Conservation (phyloP, 2,797 vertebrate species). For the Kryptopterus vitreolus region DNA sequence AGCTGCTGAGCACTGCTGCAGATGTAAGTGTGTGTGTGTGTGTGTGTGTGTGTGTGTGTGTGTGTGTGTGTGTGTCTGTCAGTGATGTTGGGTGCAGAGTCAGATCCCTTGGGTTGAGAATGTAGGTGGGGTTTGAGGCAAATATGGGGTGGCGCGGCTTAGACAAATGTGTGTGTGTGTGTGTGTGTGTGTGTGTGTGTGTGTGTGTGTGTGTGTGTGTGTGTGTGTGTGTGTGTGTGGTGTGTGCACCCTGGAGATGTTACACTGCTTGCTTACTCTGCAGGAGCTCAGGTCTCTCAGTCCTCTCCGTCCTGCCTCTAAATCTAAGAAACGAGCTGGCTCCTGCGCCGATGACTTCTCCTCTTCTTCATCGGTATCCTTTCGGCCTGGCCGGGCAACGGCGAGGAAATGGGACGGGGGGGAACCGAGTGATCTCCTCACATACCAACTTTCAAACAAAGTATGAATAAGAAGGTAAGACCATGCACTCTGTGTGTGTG, state of each 20-base stretch:
- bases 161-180: slow-evolving; percentile 34
- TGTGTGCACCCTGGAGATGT: slow-evolving; percentile 48
- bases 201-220: slow-evolving; percentile 12
- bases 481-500: slow-evolving; percentile 7
- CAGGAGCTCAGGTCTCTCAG: slow-evolving; percentile 67
- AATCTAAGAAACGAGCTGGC: slow-evolving; percentile 54
- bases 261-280: slow-evolving; percentile 73
- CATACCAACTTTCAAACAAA: slow-evolving; percentile 62
- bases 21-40: slow-evolving; percentile 46
- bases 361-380: slow-evolving; percentile 57
- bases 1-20: slow-evolving; percentile 52
- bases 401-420: slow-evolving; percentile 50
- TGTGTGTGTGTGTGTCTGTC: slow-evolving; percentile 17
- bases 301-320: slow-evolving; percentile 62
- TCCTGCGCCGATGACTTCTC: slow-evolving; percentile 63
- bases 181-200: slow-evolving; percentile 32
- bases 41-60: slow-evolving; percentile 34
- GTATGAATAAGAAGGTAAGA: slow-evolving; percentile 51
- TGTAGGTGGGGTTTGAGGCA: slow-evolving; percentile 35
- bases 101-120: slow-evolving; percentile 48
- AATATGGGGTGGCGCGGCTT: slow-evolving; percentile 45
- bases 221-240: background rate
- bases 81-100: slow-evolving; percentile 52
- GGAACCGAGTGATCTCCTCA: slow-evolving; percentile 63
- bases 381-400: slow-evolving; percentile 53